Base-by-base conservation (phyloP, 2,797 vertebrate genomes). In the Rhyacichthys aspro region DNA sequence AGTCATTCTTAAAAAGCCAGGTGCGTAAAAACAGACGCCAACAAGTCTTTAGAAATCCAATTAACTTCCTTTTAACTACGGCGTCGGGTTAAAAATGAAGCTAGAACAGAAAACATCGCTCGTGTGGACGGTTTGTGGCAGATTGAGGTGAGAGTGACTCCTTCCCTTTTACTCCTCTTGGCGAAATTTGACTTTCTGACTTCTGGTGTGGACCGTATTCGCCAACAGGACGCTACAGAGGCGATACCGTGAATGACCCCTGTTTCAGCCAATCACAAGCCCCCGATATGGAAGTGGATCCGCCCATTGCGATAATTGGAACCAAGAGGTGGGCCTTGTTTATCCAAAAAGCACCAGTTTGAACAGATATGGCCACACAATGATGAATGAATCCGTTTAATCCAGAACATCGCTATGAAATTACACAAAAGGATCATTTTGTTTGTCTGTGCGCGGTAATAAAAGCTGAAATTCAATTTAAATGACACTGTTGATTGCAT, bases 181-280 rank as follows among this genome's bases (percentile, higher is more conserved):
- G 43, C 66, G 61, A 83, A 82, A 81, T 83, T 76, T 60, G 79
- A 84, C 83, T 90, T 89, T 88, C 72, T 85, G 84, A 86, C 76
- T 88, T 90, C 79, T 89, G 79, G 81, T 64, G 68, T 67, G 70
- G 64, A 67, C 55, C 56, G 66, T 37, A 14, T 53, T 67, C 59
- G 11, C 78, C 74, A 78, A 76, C 67, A 77, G 68, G 67, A 76
- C 77, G 55, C 68, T 47, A 56, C 70, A 49, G 78, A 36, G 78
- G 71, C 64, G 54, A 67, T 55, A 12, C 10, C 10, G 16, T 70
- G 80, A 90, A 54, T 72, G 86, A 69, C 79, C 56, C 15, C 6
- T 8, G 7, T 3, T 14, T 38, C 45, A 50, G 46, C 90, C 89
- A 90, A 79, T 89, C 82, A 84, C 8, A 65, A 64, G 76, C 67